Evolutionary conservation across 2,888 invertebrate genomes (phyloP), one percentile per base, ranked within the genome.

Genomic region (Taphrorychus bicolor): DNA sequence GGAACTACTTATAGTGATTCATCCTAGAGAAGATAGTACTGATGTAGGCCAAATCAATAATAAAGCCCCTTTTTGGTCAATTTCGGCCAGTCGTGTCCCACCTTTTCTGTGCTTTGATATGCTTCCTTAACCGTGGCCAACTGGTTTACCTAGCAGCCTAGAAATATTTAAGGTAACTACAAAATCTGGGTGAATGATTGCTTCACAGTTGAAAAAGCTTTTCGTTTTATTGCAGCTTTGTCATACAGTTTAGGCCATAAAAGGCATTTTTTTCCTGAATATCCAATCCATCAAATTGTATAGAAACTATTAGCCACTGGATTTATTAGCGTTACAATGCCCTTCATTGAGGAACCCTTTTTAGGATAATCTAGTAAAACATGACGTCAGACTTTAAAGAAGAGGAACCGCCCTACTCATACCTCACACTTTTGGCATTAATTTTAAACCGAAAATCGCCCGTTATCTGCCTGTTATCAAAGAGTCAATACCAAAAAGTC

Each of bases 381-480:
- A n/a, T n/a, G n/a, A n/a, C n/a, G n/a, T n/a, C n/a, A n/a, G n/a
- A n/a, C n/a, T n/a, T n/a, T n/a, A n/a, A n/a, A n/a, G n/a, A n/a
- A n/a, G n/a, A n/a, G 32, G 32, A 32, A 32, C 9, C 32, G 11
- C 11, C 3, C 32, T 32, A 32, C 7, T 32, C 1, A 32, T 2
- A 1, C 7, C 32, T 32, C 32, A 11, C 11, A 3, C 32, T 32
- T 32, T 32, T 32, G 32, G 32, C 32, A 32, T 32, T 32, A 32
- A 32, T 32, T 32, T 32, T 9, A 32, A 32, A 9, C 32, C 32
- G 32, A 32, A 32, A 32, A 32, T 51, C 21, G 21, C 2, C 18
- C 51, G 17, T 51, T 51, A 51, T 51, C 51, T 11, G 18, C 1
- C 7, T 19, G 24, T 54, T 40, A 54, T 54, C 54, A 54, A 16